phyloP scores from a whole-genome alignment of 2,797 vertebrate genomes.

The Astyanax mexicanus region DNA sequence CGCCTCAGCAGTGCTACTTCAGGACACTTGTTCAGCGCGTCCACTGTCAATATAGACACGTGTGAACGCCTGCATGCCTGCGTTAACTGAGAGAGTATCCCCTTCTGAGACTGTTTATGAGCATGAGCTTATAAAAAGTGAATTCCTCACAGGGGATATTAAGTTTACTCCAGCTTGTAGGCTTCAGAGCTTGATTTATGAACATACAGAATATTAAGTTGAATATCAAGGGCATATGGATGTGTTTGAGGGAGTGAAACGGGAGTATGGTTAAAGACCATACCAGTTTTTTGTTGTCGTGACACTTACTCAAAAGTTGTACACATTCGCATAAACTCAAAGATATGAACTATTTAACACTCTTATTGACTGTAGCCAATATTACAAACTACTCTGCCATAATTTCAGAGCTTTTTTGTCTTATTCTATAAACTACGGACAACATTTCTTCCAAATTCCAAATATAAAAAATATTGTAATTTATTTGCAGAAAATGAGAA shows the following conservation, averaged over 20 bases:
- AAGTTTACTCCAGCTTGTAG: conserved; percentile 31
- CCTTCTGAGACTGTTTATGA: conserved; percentile 45
- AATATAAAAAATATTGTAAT: no score
- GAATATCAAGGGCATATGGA: conserved; percentile 39
- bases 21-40: conserved; percentile 7
- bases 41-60: background rate
- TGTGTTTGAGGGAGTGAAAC: background rate
- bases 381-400: no score
- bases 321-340: background rate
- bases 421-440: no score
- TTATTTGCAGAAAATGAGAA: no score
- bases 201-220: conserved; percentile 53
- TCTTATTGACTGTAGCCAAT: no score
- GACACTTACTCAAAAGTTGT: background rate
- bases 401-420: no score
- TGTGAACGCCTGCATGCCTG: background rate
- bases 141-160: conserved; percentile 43
- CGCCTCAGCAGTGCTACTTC: conserved; percentile 20
- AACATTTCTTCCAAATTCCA: no score
- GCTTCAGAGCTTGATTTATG: conserved; percentile 59
- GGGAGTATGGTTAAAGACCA: no score
- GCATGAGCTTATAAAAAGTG: conserved; percentile 36
- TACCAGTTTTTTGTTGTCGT: background rate
- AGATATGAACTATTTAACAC: background rate
- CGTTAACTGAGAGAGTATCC: conserved; percentile 18